Conservation (phyloP, 2,888 invertebrate species). For the Eulithis prunata region DNA sequence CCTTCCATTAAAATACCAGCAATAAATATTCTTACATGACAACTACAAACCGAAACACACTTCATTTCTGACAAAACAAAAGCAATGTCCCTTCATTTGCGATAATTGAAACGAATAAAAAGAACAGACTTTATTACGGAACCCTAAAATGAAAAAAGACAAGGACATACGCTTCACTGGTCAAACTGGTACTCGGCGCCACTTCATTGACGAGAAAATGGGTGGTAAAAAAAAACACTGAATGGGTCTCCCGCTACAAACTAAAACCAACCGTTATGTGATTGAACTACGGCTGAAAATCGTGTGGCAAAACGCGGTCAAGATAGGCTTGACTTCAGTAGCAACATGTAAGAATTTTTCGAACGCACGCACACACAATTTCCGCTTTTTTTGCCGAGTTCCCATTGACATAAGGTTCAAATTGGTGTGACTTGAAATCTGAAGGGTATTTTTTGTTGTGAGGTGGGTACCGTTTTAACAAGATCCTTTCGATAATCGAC, state of each 20-base stretch:
- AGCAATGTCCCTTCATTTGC: conserved; percentile 23
- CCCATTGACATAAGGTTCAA: conserved; percentile 40
- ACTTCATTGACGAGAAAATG: conserved; percentile 65
- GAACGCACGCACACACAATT: conserved; percentile 32
- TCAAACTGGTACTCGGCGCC: conserved; percentile 65
- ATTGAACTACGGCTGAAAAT: background rate
- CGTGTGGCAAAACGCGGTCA: background rate
- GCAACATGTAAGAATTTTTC: conserved; percentile 52
- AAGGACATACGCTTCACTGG: conserved; percentile 47
- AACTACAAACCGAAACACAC: conserved; percentile 2
- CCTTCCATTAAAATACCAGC: conserved; percentile 3
- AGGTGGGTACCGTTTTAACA: conserved; percentile 58
- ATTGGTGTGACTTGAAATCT: conserved; percentile 37
- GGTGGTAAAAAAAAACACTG: conserved; percentile 55
- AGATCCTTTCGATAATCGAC: conserved; percentile 45
- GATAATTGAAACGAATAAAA: conserved; percentile 37
- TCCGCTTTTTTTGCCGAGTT: conserved; percentile 47
- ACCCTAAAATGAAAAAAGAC: conserved; percentile 40
- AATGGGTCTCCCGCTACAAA: conserved; percentile 36
- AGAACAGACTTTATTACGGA: conserved; percentile 33
- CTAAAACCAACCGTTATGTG: conserved; percentile 22
- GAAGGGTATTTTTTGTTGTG: conserved; percentile 35
- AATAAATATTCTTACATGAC: conserved; percentile 12
- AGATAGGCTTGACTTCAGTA: conserved; percentile 33
- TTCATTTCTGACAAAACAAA: conserved; percentile 28